These are phyloP conservation scores for Antechinus flavipes DNA, from an alignment of 2,113 vertebrate species.

Conservation along the genomic window DNA sequence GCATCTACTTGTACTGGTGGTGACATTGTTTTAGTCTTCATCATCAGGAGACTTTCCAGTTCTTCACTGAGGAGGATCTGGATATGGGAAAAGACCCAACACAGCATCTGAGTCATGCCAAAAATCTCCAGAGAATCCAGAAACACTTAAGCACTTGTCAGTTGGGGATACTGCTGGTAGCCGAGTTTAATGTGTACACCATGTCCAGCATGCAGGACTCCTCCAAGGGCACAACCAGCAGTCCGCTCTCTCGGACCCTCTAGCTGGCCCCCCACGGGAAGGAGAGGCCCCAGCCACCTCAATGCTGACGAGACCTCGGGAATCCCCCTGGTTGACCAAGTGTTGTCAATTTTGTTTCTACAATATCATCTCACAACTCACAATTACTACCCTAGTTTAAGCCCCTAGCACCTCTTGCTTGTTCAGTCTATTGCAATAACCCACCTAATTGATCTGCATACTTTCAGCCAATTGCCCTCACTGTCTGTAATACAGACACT, in stretches of 20 bases:
- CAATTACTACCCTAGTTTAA: not conserved
- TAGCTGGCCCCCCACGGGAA: too few species aligned
- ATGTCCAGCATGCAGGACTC: slow-evolving; percentile 76
- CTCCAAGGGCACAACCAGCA: too few species aligned
- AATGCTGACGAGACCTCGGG: too few species aligned
- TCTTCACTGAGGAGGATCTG: slow-evolving; percentile 93
- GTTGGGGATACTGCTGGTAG: slow-evolving; percentile 89
- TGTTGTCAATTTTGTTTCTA: not conserved
- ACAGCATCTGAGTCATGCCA: slow-evolving; percentile 93
- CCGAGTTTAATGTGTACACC: slow-evolving; percentile 85
- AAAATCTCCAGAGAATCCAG: slow-evolving; percentile 95
- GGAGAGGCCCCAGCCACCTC: too few species aligned
- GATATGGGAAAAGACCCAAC: slow-evolving; percentile 95
- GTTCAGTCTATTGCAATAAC: not conserved
- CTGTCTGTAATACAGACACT: not conserved
- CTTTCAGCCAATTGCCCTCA: not conserved
- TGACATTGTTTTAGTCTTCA: slow-evolving; percentile 82
- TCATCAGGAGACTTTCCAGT: slow-evolving; percentile 93
- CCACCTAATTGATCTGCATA: not conserved
- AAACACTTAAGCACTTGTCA: slow-evolving; percentile 92
- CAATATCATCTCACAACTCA: not conserved
- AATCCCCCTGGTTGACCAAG: not conserved
- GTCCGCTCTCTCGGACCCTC: too few species aligned
- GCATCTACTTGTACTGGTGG: slow-evolving; percentile 14
- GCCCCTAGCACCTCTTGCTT: not conserved